Evolutionary conservation across 2,888 invertebrate species (phyloP), one percentile per base, ranked within the genome.

Genomic region (Drosophila mayaguana): DNA sequence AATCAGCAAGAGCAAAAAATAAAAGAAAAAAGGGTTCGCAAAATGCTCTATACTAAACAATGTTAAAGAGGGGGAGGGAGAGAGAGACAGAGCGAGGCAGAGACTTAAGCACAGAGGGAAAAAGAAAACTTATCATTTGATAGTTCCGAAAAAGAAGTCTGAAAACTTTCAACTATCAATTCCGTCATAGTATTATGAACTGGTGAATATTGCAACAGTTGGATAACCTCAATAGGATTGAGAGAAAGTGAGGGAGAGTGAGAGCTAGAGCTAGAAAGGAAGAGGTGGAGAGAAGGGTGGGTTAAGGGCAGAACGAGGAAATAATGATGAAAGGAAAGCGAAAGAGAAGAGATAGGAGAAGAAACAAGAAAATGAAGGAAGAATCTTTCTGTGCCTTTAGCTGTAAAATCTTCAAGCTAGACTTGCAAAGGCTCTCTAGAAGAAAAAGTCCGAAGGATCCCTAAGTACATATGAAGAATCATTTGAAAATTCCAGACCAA

Each of bases 1-100:
- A 38, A 53, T n/a, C n/a, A 36, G 16, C 34, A 53, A 38, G n/a
- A 38, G 20, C 38, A 20, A 14, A 36, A 54, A 2, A 28, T 25
- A 8, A 11, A 61, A 63, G 54, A 38, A 25, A 57, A 63, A 57
- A 38, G 32, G 43, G 60, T 42, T 62, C 14, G 9, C n/a, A 36
- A 36, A 36, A 36, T 36, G 14, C 36, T 12, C 36, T 36, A 36
- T 4, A 40, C 16, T 11, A 28, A 51, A 57, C 50, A 55, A 57
- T 63, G 63, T 25, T n/a, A 2, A 16, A 38, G 14, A 7, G 36
- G 14, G 1, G 36, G 14, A 38, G 16, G 16, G 14, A 14, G 5
- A 36, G 14, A 8, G 38, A 18, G 8, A 25, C 34, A 16, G 2
- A 34, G 42, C 25, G 9, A 20, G 11, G n/a, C 1, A 28, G 51